Percentiles rank a stretch among this genome's conserved stretches.
phyloP scores from a whole-genome alignment of 2,888 invertebrate species.

The Malachius bipustulatus region DNA sequence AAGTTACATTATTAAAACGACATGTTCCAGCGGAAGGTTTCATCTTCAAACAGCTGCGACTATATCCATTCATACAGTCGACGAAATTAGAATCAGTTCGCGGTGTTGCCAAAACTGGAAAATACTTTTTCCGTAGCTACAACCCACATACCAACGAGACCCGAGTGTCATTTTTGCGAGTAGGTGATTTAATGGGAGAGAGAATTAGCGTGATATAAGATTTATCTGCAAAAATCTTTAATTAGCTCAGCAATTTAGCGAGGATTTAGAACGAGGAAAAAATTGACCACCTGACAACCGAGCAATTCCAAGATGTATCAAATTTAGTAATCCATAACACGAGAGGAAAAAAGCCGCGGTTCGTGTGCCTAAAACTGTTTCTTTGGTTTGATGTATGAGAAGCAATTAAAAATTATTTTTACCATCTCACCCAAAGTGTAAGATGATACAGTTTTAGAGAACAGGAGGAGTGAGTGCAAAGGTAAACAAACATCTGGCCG shows the following conservation, averaged over 20 bases:
- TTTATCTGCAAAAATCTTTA: no score
- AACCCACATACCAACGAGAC: no score
- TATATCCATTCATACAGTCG: slow-evolving; percentile 1
- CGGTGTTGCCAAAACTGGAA: no score
- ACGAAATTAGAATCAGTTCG: not conserved
- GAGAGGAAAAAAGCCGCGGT: not conserved
- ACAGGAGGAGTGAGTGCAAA: no score
- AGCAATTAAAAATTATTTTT: slow-evolving; percentile 1
- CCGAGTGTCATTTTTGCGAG: no score
- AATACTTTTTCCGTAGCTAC: no score
- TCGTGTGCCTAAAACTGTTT: not conserved
- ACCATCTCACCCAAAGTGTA: not conserved
- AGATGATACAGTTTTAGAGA: not conserved
- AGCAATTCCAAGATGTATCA: not conserved
- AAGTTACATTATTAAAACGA: slow-evolving; percentile 2
- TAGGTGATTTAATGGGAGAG: no score
- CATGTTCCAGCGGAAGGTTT: slow-evolving; percentile 3
- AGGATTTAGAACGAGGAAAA: no score
- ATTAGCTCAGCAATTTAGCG: no score
- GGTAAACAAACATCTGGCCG: slow-evolving; percentile 3
- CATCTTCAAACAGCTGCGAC: not conserved
- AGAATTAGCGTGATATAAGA: no score
- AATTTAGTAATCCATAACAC: not conserved
- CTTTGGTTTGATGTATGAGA: not conserved
- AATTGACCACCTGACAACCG: no score